phyloP scores from a whole-genome alignment of 2,888 invertebrate species.

The Parnassius smintheus region DNA sequence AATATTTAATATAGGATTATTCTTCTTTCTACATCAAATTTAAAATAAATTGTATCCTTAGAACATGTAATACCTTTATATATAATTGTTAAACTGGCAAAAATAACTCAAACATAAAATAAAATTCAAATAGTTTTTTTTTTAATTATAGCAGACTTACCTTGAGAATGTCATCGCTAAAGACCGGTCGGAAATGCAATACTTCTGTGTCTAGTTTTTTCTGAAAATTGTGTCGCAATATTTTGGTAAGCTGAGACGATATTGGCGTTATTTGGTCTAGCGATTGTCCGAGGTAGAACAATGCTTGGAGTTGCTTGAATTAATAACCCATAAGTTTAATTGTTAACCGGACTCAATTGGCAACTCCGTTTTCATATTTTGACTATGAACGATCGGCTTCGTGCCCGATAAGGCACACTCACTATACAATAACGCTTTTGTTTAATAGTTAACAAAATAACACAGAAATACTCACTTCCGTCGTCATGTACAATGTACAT shows the following conservation, averaged over 20 bases:
- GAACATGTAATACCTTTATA: no score
- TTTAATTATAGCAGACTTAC: conserved; percentile 29
- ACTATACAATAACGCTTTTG: conserved; percentile 44
- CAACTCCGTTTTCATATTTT: conserved; percentile 49
- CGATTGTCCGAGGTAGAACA: conserved; percentile 72
- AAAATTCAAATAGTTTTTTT: no score
- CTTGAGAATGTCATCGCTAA: conserved; percentile 43
- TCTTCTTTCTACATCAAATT: no score
- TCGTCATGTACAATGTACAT: conserved; percentile 21
- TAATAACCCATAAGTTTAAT: conserved; percentile 75
- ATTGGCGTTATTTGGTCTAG: conserved; percentile 71
- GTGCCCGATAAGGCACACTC: conserved; percentile 73
- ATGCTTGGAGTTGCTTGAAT: conserved; percentile 62
- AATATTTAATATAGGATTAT: no score
- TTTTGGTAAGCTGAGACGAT: conserved; percentile 59
- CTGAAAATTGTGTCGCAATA: conserved; percentile 46
- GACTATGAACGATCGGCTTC: conserved; percentile 70
- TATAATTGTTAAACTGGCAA: no score
- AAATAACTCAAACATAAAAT: no score
- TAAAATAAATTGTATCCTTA: no score
- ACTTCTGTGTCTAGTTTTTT: conserved; percentile 53
- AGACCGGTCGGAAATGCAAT: conserved; percentile 52
- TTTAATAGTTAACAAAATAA: conserved; percentile 63
- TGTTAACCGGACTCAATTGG: conserved; percentile 49
- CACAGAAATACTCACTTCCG: conserved; percentile 59